These are phyloP conservation scores for Heteractis magnifica DNA, from an alignment of 92 coral and sea anemone genomes.

Conservation along the genomic window DNA sequence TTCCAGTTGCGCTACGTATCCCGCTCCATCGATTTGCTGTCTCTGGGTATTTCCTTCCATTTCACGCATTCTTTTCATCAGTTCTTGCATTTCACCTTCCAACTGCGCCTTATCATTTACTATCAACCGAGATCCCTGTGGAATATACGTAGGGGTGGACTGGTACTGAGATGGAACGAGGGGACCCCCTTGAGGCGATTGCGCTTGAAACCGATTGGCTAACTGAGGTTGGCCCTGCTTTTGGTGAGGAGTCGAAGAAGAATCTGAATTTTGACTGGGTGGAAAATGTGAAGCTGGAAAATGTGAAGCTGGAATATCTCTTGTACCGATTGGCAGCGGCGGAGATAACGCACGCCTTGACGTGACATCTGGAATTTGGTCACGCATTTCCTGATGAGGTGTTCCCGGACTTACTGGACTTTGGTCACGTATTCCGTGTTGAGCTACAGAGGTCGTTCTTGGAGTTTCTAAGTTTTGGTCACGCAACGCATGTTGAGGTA, in stretches of 20 bases:
- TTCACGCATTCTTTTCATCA: slow-evolving; percentile 74
- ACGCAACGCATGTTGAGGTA: neutral
- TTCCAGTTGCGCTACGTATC: slow-evolving; percentile 74
- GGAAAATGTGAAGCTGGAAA: neutral
- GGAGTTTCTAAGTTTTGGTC: neutral
- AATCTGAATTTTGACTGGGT: neutral
- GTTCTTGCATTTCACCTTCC: slow-evolving; percentile 67
- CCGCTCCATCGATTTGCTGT: slow-evolving; percentile 60
- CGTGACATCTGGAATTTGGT: neutral
- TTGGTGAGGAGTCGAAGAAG: slow-evolving; percentile 29
- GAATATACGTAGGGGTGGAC: slow-evolving; percentile 13
- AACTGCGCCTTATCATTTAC: slow-evolving; percentile 55
- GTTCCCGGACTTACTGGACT: neutral
- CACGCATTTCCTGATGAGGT: neutral
- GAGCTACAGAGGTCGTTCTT: neutral
- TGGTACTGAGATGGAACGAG: slow-evolving; percentile 8
- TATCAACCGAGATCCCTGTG: slow-evolving; percentile 22
- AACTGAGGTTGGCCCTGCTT: slow-evolving; percentile 13
- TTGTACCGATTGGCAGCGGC: neutral
- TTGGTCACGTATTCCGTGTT: slow-evolving; percentile 7
- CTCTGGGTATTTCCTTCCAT: slow-evolving; percentile 59
- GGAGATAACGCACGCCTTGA: neutral
- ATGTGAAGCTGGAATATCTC: neutral
- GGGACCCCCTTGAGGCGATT: slow-evolving; percentile 18
- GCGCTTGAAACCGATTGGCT: slow-evolving; percentile 23